Evolutionary conservation across 2,113 vertebrate species (phyloP), one percentile per base, ranked within the genome.

Genomic region (Ranitomeya imitator): DNA sequence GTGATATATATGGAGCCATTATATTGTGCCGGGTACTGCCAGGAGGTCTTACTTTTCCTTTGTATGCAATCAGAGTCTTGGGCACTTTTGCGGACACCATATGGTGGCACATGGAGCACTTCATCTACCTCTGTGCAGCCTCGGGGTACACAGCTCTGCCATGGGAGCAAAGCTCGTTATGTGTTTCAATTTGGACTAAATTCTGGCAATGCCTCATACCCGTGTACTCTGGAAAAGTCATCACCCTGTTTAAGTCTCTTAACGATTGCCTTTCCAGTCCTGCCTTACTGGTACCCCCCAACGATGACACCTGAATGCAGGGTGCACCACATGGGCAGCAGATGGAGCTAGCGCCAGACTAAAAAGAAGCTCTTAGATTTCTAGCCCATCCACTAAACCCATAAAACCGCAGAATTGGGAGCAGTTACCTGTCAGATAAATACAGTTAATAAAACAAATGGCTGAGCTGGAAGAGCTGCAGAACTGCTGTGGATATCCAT

Each of bases 361-460:
- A 69, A 85, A 79, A 78, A 65, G 37, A 63, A 85, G 74, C 73
- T 79, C 61, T 74, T 79, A 55, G 76, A 88, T 90, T 79, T 90
- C 87, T 45, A 89, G 85, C 89, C 87, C 88, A 63, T 87, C 90
- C 89, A 55, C 73, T 87, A 79, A 91, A 88, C 63, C 90, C 86
- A 85, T 19, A 91, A 91, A 71, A 85, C 85, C 83, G 73, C 23
- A 2, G 60, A 31, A 90, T 90, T 65, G 90, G 90, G 85, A 89
- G 90, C 73, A 15, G 76, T 79, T 82, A 67, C 84, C 86, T 92
- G 76, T 86, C 88, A 92, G 90, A 89, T 37, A 74, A 94, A 91
- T 26, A 91, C 10, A 87, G n/a, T 81, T 90, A 90, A 91, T 91
- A 91, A 92, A 93, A 91, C 90, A 93, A 92, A 93, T 91, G 84